phyloP scores from a whole-genome alignment of 1,140 invertebrate species.

The Druon quercuslanigerum region DNA sequence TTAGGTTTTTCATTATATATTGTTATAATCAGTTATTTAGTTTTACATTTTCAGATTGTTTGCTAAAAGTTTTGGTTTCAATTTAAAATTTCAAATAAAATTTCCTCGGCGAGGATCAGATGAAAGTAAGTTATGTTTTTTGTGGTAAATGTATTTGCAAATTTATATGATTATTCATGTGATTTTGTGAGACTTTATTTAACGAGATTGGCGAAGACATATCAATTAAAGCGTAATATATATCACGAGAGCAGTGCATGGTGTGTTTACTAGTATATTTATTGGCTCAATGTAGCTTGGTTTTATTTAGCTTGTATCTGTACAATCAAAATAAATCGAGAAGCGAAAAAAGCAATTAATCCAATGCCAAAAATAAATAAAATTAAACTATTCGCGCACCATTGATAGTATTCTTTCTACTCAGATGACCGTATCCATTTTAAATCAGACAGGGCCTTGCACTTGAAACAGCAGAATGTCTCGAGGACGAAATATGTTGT shows the following conservation, averaged over 20 bases:
- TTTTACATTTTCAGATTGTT: neutral
- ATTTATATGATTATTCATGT: neutral
- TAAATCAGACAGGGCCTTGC: too few relatives aligned
- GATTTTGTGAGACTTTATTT: constrained; percentile 4
- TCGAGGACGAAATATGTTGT: too few relatives aligned
- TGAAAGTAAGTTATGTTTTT: too few relatives aligned
- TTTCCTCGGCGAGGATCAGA: too few relatives aligned
- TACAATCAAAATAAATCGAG: neutral
- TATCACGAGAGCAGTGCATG: neutral
- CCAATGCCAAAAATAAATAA: neutral
- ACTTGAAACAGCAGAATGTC: too few relatives aligned
- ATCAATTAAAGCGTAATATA: constrained; percentile 1
- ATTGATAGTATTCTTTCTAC: too few relatives aligned
- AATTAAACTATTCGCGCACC: too few relatives aligned
- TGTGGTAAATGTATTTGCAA: neutral
- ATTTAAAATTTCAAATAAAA: too few relatives aligned
- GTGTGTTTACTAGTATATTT: neutral
- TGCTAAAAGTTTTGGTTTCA: too few relatives aligned
- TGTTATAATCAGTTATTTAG: neutral
- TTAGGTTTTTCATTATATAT: neutral
- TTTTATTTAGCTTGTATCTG: neutral
- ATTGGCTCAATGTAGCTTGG: constrained; percentile 6
- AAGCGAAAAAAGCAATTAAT: neutral
- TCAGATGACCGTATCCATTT: too few relatives aligned
- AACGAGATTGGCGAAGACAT: neutral